Percentiles rank a stretch among this genome's conserved stretches.
Evolutionary conservation across 2,797 vertebrate species (phyloP).

Genomic region (Echiichthys vipera): DNA sequence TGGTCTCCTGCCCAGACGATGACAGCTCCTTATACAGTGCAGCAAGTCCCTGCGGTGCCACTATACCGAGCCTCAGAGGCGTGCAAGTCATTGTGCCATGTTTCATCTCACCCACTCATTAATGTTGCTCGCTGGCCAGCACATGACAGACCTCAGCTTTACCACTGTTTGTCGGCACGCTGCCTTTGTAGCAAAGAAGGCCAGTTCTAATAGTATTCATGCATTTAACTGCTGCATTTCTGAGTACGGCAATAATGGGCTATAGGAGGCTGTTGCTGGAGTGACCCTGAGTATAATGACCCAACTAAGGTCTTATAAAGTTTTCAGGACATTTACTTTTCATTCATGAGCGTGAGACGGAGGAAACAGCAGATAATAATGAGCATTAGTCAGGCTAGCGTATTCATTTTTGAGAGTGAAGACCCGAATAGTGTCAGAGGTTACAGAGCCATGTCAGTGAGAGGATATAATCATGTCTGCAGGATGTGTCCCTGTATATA

Average conservation of each 20-base stretch:
- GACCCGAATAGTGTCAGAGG: conserved; percentile 64
- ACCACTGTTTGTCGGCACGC: conserved; percentile 51
- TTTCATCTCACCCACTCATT: conserved; percentile 62
- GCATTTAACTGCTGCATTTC: conserved; percentile 56
- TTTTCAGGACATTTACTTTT: conserved; percentile 73
- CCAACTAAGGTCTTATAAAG: conserved; percentile 60
- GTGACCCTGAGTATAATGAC: conserved; percentile 70
- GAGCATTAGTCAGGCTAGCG: conserved; percentile 52
- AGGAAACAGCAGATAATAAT: conserved; percentile 58
- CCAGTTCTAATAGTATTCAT: conserved; percentile 46
- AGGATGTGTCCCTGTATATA: conserved; percentile 43
- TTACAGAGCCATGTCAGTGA: conserved; percentile 46
- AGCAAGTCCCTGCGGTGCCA: conserved; percentile 56
- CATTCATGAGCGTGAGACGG: conserved; percentile 53
- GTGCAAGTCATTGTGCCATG: conserved; percentile 56
- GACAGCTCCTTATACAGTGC: conserved; percentile 50
- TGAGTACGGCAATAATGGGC: conserved; percentile 33
- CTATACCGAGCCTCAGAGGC: conserved; percentile 58
- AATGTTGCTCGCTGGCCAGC: conserved; percentile 55
- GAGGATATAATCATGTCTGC: conserved; percentile 36
- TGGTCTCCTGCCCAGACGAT: conserved; percentile 56
- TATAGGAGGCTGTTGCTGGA: conserved; percentile 49
- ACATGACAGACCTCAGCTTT: conserved; percentile 50
- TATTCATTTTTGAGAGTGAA: conserved; percentile 66
- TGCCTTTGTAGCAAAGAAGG: conserved; percentile 28